Base-by-base conservation (phyloP, 2,113 vertebrate species). In the Eleginops maclovinus region DNA sequence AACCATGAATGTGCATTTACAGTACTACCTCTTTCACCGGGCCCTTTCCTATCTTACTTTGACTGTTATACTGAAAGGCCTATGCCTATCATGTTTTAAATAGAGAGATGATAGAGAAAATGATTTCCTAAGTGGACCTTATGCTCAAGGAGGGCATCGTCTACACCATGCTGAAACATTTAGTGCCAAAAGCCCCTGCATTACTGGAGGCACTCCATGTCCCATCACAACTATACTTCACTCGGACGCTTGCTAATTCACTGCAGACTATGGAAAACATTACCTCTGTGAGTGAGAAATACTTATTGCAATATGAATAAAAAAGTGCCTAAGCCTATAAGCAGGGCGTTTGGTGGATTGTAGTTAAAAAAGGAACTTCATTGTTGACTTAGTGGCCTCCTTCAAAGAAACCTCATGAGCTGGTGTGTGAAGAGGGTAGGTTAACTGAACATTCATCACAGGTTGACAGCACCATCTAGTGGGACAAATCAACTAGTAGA, bases 391-490 rank as follows among this genome's bases (percentile, higher is more conserved):
- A 73, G n/a, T n/a, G n/a, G 36, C 7, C 40, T 69, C n/a, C 54
- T 50, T 40, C 11, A 49, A 7, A 72, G 26, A 67, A 76, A 63
- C 40, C 16, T 40, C 19, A 4, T 11, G n/a, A 10, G 41, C 13
- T 22, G 0, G 11, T 19, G 8, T 53, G 1, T 26, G 1, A 3
- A 64, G 31, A 36, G 21, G 46, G 17, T 3, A 59, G 4, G 58
- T n/a, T 26, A 31, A 2, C 0, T 11, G 12, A 24, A 4, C 44
- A 58, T 40, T 1, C 17, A 49, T 3, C 1, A 28, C 5, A 3
- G 80, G 4, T 16, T 12, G 49, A 88, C 50, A 73, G 47, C 85
- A 3, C 83, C 90, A 90, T 84, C 91, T 91, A 75, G 63, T 82
- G 91, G 65, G 1, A 0, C 0, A 46, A 43, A 13, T 8, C 4